Evolutionary conservation across 2,888 invertebrate genomes (phyloP).

Genomic region (Odontomyia ornata): DNA sequence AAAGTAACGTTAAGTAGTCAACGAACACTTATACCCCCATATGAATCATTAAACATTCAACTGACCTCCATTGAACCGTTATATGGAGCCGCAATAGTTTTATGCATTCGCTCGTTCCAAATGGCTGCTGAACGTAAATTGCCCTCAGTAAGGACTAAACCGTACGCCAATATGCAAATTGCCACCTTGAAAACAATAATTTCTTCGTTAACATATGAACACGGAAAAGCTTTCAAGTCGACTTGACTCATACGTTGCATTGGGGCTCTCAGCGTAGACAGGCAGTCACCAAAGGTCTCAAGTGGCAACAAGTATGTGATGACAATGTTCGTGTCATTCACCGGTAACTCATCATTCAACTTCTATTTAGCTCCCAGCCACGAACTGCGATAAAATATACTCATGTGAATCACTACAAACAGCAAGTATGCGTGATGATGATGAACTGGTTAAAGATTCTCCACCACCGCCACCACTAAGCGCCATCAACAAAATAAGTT

Average conservation of each 20-base stretch:
- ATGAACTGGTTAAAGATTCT: not conserved
- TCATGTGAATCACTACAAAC: not conserved
- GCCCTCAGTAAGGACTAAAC: not conserved
- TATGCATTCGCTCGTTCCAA: not conserved
- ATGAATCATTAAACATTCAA: too few relatives aligned
- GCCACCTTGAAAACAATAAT: not conserved
- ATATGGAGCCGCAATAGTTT: too few relatives aligned
- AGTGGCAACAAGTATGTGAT: conserved; percentile 36
- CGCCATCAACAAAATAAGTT: not conserved
- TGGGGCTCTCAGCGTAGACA: not conserved
- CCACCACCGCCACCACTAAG: not conserved
- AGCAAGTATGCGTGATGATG: not conserved
- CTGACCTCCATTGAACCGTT: too few relatives aligned
- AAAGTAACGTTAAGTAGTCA: too few relatives aligned
- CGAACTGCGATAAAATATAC: not conserved
- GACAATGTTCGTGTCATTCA: conserved; percentile 28
- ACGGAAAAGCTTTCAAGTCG: conserved; percentile 1
- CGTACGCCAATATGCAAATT: conserved; percentile 15
- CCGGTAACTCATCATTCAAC: not conserved
- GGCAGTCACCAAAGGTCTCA: conserved; percentile 18
- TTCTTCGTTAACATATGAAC: not conserved
- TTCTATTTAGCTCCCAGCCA: not conserved
- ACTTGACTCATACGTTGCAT: not conserved
- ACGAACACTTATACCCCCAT: too few relatives aligned
- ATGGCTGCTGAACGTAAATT: not conserved